Evolutionary conservation across 1,140 invertebrate species (phyloP), one percentile per base, ranked within the genome.

Genomic region (Lethocerus indicus): DNA sequence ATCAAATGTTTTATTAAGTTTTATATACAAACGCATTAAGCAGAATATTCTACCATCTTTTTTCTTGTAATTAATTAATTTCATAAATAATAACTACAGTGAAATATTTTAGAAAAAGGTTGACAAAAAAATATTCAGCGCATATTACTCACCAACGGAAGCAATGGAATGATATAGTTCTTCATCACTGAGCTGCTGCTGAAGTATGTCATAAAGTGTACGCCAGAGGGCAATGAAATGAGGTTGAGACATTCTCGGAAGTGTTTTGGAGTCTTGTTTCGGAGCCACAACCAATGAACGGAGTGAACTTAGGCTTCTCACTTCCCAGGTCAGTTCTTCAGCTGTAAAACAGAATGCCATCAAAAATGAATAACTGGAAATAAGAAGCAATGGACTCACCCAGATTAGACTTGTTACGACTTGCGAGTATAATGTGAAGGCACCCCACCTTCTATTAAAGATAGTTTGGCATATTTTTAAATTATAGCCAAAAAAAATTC

Each of bases 171-270:
- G 75, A 59, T 79, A 81, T 18, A 78, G 71, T 50, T 80, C 72
- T 59, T 79, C 75, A 59, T 88, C 79, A 43, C 83, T 71, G 5
- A 73, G 64, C 54, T 77, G 71, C 21, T 73, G 68, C 27, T 75
- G 72, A 61, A 87, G 81, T 65, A 94, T 77, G 62, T 90, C 81
- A 59, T 90, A 87, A 28, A 94, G 70, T 20, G 83, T 85, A 59
- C 87, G 86, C 81, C 86, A 89, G 50, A 93, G 65, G 47, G 83
- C 75, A 57, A 89, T 87, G 61, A 94, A 94, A 64, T 90, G 81
- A 28, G 74, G 65, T 66, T 92, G 80, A 18, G 73, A 71, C 79
- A 87, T 83, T 61, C 72, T 70, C 14, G 81, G 81, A 49, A 84
- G 67, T 23, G 62, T 63, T 59, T 74, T 75, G 7, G 71, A 60